Percentiles rank a stretch among this genome's conserved stretches.
These are phyloP conservation scores for Ictalurus punctatus DNA, from an alignment of 2,113 vertebrate species.

Conservation along the genomic window DNA sequence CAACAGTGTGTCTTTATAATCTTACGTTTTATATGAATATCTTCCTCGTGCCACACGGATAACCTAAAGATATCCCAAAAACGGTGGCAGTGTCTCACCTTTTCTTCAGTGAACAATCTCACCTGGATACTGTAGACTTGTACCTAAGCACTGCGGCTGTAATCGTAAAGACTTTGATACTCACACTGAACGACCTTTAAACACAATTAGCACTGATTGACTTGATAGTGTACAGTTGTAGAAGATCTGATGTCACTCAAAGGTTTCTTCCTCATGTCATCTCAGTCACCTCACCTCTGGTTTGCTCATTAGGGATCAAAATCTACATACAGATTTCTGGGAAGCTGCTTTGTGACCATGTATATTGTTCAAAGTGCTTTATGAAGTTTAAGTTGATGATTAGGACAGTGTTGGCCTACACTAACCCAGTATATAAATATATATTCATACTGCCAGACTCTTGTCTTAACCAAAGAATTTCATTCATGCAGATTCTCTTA, in stretches of 20 bases:
- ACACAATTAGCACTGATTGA: not conserved
- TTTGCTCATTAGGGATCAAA: not conserved
- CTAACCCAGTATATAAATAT: not conserved
- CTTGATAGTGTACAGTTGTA: not conserved
- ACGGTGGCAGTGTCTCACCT: not conserved
- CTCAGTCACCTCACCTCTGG: not conserved
- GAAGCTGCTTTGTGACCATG: not conserved
- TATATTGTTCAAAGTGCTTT: not conserved
- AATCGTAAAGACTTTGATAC: no score
- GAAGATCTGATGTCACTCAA: not conserved
- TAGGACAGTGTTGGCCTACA: not conserved
- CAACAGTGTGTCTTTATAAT: not conserved
- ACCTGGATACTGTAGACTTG: not conserved
- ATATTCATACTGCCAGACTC: not conserved
- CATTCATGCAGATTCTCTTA: conserved; percentile 28
- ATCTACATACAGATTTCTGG: not conserved
- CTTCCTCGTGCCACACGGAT: not conserved
- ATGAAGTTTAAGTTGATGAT: not conserved
- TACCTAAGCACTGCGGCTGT: not conserved
- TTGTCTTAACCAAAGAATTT: not conserved
- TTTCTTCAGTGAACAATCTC: not conserved
- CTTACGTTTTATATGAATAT: not conserved
- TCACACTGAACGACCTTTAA: not conserved
- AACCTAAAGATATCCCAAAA: not conserved
- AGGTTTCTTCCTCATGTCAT: not conserved